Evolutionary conservation across 2,888 invertebrate species (phyloP).

Genomic region (Elegia similella): DNA sequence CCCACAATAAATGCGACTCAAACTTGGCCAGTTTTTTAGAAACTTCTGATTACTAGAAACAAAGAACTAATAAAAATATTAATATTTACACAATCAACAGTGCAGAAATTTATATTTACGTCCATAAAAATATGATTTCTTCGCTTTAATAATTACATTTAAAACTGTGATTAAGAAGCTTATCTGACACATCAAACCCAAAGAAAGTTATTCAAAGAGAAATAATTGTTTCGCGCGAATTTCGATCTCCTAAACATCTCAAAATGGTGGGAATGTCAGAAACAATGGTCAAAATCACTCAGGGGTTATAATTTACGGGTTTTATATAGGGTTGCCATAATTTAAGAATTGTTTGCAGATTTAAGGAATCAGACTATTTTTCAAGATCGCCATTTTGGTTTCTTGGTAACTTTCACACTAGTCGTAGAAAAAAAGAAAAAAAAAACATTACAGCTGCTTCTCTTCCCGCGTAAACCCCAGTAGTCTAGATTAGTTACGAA

Average conservation of each 20-base stretch:
- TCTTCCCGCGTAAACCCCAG: too few species aligned
- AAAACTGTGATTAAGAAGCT: slow-evolving; percentile 8
- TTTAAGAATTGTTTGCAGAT: too few species aligned
- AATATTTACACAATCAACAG: too few species aligned
- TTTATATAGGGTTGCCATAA: not conserved
- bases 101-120: not conserved
- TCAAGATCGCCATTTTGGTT: too few species aligned
- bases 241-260: not conserved
- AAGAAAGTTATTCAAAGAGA: slow-evolving; percentile 9
- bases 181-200: slow-evolving; percentile 1
- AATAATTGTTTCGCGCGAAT: slow-evolving; percentile 10
- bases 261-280: slow-evolving; percentile 1
- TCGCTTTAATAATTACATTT: not conserved
- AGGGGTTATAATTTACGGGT: not conserved
- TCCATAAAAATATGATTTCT: not conserved
- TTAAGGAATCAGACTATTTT: too few species aligned
- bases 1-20: too few species aligned
- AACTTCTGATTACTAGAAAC: too few species aligned
- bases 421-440: too few species aligned
- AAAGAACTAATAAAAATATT: not conserved
- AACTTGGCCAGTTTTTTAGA: too few species aligned
- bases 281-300: slow-evolving; percentile 14
- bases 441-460: too few species aligned
- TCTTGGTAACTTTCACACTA: too few species aligned
- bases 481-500: too few species aligned